Conservation (phyloP, 30 jellyfish, hydroid and myxozoan genomes). For the Hydra vulgaris region DNA sequence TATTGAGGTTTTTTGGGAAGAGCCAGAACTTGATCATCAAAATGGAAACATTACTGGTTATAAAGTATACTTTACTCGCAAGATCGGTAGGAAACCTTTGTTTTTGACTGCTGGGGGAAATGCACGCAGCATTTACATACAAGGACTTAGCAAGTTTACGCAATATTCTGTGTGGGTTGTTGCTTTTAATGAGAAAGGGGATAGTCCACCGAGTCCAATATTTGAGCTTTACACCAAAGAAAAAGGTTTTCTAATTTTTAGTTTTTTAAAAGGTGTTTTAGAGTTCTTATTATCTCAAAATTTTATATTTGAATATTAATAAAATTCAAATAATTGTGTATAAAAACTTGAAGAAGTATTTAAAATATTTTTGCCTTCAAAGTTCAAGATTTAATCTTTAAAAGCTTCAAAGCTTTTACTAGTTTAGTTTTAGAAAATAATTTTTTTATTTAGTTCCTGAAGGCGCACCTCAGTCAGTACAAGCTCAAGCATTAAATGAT, state of each 20-base stretch:
- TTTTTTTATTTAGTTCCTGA: constrained; percentile 65
- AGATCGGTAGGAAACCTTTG: constrained; percentile 48
- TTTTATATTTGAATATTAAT: no score
- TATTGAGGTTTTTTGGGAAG: constrained; percentile 75
- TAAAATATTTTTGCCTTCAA: no score
- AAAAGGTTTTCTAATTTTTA: no score
- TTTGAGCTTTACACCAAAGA: constrained; percentile 79
- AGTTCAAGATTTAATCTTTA: no score
- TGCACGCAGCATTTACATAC: constrained; percentile 43
- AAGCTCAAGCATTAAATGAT: constrained; percentile 67
- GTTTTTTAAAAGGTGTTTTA: no score
- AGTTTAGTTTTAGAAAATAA: background rate
- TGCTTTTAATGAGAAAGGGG: constrained; percentile 67
- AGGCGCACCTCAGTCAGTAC: constrained; percentile 83
- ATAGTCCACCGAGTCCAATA: constrained; percentile 74
- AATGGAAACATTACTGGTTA: constrained; percentile 64
- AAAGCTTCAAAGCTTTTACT: no score
- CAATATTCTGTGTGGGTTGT: constrained; percentile 83
- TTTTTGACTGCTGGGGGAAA: constrained; percentile 38
- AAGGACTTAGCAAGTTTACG: constrained; percentile 74
- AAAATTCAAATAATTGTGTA: no score
- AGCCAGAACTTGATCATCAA: constrained; percentile 56
- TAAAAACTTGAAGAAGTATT: no score
- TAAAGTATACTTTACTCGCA: constrained; percentile 63
- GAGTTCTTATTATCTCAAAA: no score